Evolutionary conservation across 1,140 invertebrate species (phyloP).

Genomic region (Patella vulgata): DNA sequence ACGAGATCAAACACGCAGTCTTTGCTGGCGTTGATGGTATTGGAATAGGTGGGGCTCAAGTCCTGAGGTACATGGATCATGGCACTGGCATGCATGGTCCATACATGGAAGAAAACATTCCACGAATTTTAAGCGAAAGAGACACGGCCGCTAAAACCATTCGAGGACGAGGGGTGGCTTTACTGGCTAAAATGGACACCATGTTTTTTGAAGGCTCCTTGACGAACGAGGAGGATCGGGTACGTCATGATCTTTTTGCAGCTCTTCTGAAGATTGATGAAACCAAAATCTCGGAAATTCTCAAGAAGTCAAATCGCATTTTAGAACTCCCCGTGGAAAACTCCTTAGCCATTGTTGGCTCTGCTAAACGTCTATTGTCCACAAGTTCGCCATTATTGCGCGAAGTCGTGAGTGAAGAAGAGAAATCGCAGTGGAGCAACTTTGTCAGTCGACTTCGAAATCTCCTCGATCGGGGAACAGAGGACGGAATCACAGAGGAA

Average conservation of each 20-base stretch:
- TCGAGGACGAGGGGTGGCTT: conserved; percentile 34
- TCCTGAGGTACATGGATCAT: conserved; percentile 41
- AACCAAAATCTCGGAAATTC: neutral
- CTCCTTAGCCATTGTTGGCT: conserved; percentile 25
- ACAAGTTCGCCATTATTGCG: conserved; percentile 32
- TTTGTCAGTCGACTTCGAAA: conserved; percentile 20
- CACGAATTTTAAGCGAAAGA: conserved; percentile 31
- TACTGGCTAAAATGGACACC: conserved; percentile 42
- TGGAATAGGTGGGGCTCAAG: conserved; percentile 44
- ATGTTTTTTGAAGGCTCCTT: conserved; percentile 49
- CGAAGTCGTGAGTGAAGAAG: conserved; percentile 15
- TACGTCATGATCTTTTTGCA: conserved; percentile 30
- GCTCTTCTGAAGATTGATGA: conserved; percentile 29
- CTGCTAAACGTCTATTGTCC: conserved; percentile 30
- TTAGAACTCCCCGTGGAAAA: conserved; percentile 22
- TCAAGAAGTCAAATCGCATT: conserved; percentile 8
- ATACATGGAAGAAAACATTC: conserved; percentile 50
- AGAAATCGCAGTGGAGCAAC: conserved; percentile 31
- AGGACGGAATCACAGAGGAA: conserved; percentile 35
- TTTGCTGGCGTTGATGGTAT: conserved; percentile 46
- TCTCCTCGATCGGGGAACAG: conserved; percentile 31
- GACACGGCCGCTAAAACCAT: conserved; percentile 38
- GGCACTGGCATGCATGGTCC: conserved; percentile 48
- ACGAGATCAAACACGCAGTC: conserved; percentile 46
- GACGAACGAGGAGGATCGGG: conserved; percentile 22